Percentiles rank a stretch among this genome's conserved stretches.
Conservation (phyloP, 2,797 vertebrate species). For the Peromyscus melanophrys region DNA sequence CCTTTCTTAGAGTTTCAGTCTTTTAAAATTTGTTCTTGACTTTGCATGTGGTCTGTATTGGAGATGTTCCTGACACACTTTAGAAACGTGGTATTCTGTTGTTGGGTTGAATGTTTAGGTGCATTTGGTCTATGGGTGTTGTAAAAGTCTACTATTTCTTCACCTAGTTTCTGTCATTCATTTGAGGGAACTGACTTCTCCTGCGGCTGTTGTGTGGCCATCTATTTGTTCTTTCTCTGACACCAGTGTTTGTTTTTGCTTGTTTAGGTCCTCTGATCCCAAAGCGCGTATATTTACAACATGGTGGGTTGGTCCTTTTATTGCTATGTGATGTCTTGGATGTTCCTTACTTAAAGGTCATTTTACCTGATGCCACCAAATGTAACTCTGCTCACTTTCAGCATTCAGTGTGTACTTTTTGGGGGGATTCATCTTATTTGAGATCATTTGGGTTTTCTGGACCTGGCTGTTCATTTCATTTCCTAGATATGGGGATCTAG, state of each 20-base stretch:
- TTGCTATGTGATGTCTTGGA: neutral
- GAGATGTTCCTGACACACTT: neutral
- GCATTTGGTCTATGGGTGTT: neutral
- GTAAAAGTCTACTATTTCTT: neutral
- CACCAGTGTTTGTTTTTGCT: neutral
- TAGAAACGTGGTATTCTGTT: neutral
- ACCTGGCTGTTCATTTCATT: neutral
- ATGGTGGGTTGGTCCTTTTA: neutral
- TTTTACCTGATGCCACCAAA: neutral
- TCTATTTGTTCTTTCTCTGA: neutral
- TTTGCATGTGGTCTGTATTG: neutral
- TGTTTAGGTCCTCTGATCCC: neutral
- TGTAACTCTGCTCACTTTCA: neutral
- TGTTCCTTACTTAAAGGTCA: neutral
- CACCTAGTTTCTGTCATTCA: neutral
- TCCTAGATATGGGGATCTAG: neutral
- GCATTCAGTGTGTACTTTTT: neutral
- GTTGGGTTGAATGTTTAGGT: neutral
- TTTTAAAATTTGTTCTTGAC: neutral
- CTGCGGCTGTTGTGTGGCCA: neutral
- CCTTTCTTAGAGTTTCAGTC: neutral
- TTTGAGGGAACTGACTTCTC: neutral
- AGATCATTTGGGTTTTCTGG: neutral
- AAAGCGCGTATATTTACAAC: neutral
- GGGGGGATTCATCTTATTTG: neutral